A percentile compares a stretch with the other conserved stretches of the same genome.
Conservation (phyloP, 2,797 vertebrate species). For the Cirrhinus mrigala region DNA sequence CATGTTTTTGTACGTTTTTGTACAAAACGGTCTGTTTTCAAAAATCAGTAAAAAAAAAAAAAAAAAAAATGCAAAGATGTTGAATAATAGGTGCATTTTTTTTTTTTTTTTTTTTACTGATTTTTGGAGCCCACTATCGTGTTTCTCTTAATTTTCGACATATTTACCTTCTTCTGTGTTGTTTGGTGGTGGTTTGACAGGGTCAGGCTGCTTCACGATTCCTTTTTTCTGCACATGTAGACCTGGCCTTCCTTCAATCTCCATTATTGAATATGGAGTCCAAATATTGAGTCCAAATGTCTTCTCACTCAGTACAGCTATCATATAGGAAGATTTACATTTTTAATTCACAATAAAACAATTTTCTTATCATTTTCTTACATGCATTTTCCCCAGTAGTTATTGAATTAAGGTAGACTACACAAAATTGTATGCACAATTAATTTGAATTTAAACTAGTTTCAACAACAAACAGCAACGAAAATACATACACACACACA, state of each 20-base stretch:
- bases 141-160: neutral
- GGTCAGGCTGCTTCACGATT: neutral
- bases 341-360: neutral
- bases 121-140: too few relatives aligned
- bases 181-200: constrained; percentile 45
- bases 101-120: neutral
- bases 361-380: neutral
- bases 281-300: constrained; percentile 43
- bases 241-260: constrained; percentile 45
- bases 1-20: neutral
- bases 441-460: neutral
- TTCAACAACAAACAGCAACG: neutral
- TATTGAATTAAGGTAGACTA: neutral
- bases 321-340: neutral
- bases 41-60: too few relatives aligned
- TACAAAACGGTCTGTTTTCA: too few relatives aligned
- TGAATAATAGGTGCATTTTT: neutral
- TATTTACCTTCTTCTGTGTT: constrained; percentile 60
- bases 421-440: neutral
- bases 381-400: neutral
- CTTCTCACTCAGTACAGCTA: neutral
- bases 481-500: neutral
- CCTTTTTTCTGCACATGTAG: neutral
- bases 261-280: constrained; percentile 56
- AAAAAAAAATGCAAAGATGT: too few relatives aligned